phyloP scores from a whole-genome alignment of 35 echinoderm and acorn worm genomes.

The Holothuria glaberrima region DNA sequence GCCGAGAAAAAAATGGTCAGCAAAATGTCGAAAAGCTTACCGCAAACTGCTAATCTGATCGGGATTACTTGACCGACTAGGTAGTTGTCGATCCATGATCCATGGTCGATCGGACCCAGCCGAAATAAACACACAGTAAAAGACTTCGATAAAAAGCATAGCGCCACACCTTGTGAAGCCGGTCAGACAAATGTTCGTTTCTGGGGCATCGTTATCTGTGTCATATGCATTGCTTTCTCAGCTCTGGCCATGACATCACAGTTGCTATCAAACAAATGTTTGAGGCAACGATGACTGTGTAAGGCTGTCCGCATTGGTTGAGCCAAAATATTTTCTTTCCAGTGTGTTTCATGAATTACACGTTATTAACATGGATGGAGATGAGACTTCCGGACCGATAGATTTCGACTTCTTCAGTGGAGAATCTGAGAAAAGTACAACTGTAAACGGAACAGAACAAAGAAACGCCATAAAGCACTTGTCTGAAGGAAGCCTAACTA shows the following conservation, averaged over 20 bases:
- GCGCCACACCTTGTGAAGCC: too few relatives aligned
- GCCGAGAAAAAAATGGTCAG: too few relatives aligned
- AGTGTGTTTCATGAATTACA: background rate
- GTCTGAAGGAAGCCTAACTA: slow-evolving; percentile 20
- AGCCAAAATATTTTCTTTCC: background rate
- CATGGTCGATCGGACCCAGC: too few relatives aligned
- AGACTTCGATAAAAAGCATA: too few relatives aligned
- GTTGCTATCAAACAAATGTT: slow-evolving; percentile 65
- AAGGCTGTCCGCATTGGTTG: background rate
- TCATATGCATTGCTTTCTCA: background rate
- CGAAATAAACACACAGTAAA: too few relatives aligned
- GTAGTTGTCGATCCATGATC: too few relatives aligned
- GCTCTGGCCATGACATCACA: slow-evolving; percentile 20
- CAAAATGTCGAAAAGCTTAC: too few relatives aligned
- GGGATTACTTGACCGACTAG: too few relatives aligned
- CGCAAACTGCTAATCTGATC: too few relatives aligned
- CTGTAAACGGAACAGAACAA: background rate
- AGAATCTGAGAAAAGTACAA: background rate
- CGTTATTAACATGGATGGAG: slow-evolving; percentile 46
- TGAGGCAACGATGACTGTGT: slow-evolving; percentile 4
- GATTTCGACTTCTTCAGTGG: slow-evolving; percentile 94
- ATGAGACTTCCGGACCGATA: slow-evolving; percentile 67
- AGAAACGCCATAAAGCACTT: slow-evolving; percentile 24
- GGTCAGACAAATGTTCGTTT: too few relatives aligned
- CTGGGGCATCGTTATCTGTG: too few relatives aligned